A percentile compares a stretch with the other conserved stretches of the same genome.
These are phyloP conservation scores for Eupithecia insigniata DNA, from an alignment of 2,888 invertebrate genomes.

Conservation along the genomic window DNA sequence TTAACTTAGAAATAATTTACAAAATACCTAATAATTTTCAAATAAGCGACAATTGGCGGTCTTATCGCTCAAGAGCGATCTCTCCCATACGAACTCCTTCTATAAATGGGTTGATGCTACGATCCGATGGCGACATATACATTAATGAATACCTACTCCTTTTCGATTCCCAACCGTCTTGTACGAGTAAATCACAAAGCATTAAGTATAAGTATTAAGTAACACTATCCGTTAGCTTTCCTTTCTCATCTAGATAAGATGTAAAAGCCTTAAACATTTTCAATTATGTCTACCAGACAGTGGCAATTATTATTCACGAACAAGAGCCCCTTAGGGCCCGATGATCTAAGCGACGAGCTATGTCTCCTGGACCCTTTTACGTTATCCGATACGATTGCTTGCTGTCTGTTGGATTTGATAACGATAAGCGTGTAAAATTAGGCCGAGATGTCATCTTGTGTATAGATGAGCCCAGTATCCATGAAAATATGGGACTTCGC, in stretches of 20 bases:
- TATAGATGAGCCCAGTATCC: background rate
- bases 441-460: background rate
- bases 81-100: no score
- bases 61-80: no score
- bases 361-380: constrained; percentile 13
- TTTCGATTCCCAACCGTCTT: no score
- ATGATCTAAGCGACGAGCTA: constrained; percentile 31
- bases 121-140: no score
- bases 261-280: background rate
- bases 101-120: no score
- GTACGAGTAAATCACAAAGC: no score
- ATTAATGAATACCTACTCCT: no score
- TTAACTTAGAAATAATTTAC: no score
- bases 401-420: background rate
- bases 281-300: background rate
- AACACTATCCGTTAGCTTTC: background rate
- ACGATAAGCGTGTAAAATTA: background rate
- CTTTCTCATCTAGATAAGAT: background rate
- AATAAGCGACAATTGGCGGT: no score
- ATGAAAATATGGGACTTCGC: background rate
- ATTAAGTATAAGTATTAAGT: no score
- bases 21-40: no score
- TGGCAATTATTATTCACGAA: constrained; percentile 23
- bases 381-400: background rate
- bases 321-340: constrained; percentile 17